Evolutionary conservation across 1,140 invertebrate genomes (phyloP).

Genomic region (Drosophila ananassae): DNA sequence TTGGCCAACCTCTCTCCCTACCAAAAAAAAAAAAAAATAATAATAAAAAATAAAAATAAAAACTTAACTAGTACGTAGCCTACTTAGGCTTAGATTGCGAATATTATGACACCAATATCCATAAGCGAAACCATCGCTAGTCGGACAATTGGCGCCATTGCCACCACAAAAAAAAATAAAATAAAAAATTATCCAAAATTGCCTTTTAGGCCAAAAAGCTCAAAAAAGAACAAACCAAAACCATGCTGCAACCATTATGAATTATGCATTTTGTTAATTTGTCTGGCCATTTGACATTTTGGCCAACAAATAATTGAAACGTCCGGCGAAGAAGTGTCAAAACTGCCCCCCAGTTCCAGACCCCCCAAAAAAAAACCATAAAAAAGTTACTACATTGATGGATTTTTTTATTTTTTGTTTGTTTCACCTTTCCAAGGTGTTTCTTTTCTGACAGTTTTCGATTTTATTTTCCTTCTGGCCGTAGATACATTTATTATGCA

Average conservation of each 20-base stretch:
- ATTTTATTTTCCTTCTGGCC: not conserved
- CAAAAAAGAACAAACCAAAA: too few relatives aligned
- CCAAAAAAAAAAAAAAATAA: slow-evolving; percentile 13
- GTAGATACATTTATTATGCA: not conserved
- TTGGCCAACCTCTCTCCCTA: slow-evolving; percentile 34
- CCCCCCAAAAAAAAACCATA: not conserved
- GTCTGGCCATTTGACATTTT: slow-evolving; percentile 34
- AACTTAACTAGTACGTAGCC: slow-evolving; percentile 12
- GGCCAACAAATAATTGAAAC: slow-evolving; percentile 39
- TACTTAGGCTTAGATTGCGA: slow-evolving; percentile 15
- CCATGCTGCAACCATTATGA: slow-evolving; percentile 31
- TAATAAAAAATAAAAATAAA: not conserved
- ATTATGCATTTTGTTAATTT: slow-evolving; percentile 61
- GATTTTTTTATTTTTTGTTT: not conserved
- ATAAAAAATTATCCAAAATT: slow-evolving; percentile 25
- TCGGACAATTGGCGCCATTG: slow-evolving; percentile 31
- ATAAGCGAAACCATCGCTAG: slow-evolving; percentile 37
- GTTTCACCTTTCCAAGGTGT: slow-evolving; percentile 15
- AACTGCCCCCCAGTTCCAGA: slow-evolving; percentile 12
- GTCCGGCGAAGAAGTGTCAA: slow-evolving; percentile 40
- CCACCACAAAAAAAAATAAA: not conserved
- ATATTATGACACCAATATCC: slow-evolving; percentile 49
- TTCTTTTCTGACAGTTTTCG: not conserved
- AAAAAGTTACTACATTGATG: not conserved
- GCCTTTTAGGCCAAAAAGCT: not conserved